These are phyloP conservation scores for Echeneis naucrates DNA, from an alignment of 2,797 vertebrate species.

Conservation along the genomic window DNA sequence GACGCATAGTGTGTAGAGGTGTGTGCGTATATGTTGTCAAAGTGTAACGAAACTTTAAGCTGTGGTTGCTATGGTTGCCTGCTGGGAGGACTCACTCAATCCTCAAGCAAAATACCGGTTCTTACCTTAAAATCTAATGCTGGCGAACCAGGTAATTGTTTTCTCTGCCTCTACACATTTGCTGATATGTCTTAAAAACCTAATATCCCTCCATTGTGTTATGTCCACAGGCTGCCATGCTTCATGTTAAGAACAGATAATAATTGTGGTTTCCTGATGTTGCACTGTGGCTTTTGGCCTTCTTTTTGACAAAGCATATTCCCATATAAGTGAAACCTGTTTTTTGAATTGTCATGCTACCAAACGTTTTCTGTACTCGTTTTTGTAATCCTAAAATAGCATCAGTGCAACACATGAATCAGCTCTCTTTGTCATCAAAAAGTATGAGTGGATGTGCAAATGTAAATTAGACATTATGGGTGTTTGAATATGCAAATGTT, in stretches of 20 bases:
- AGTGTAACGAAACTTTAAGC: slow-evolving; percentile 23
- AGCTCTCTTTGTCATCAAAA: not conserved
- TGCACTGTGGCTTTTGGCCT: slow-evolving; percentile 23
- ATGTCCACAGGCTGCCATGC: too few species aligned
- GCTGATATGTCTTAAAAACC: not conserved
- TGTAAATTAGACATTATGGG: not conserved
- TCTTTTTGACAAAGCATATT: slow-evolving; percentile 13
- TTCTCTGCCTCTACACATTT: not conserved
- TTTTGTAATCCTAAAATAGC: not conserved
- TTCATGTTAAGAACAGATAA: slow-evolving; percentile 26
- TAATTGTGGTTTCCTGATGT: slow-evolving; percentile 61
- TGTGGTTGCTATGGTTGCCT: slow-evolving; percentile 59
- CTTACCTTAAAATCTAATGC: not conserved
- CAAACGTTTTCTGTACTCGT: slow-evolving; percentile 1
- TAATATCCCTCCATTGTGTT: not conserved
- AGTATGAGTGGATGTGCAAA: not conserved
- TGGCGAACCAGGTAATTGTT: not conserved
- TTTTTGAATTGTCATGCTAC: not conserved
- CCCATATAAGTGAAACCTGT: not conserved
- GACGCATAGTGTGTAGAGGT: slow-evolving; percentile 1
- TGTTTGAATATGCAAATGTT: not conserved
- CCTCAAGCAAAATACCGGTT: slow-evolving; percentile 7
- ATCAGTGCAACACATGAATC: rapidly evolving
- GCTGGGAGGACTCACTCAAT: not conserved
- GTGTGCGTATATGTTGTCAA: slow-evolving; percentile 1